Conservation (phyloP, 2,888 invertebrate genomes). For the Arge pagana region DNA sequence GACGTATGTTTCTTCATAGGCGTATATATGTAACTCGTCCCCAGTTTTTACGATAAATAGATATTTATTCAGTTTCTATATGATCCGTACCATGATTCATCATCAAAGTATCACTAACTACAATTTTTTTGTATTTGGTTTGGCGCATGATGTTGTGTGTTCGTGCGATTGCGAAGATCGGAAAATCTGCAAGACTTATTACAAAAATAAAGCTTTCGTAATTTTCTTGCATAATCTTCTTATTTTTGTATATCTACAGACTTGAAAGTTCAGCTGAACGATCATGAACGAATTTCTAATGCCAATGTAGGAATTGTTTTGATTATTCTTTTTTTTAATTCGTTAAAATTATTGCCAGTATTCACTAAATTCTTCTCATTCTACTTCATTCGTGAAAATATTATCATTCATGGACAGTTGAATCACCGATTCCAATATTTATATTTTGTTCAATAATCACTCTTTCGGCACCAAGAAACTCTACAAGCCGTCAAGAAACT, state of each 20-base stretch:
- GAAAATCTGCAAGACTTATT: no score
- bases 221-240: no score
- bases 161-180: no score
- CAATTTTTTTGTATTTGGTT: not conserved
- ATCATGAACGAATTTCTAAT: no score
- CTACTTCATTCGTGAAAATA: slow-evolving; percentile 27
- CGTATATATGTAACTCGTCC: not conserved
- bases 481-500: slow-evolving; percentile 25
- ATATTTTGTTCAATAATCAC: slow-evolving; percentile 2
- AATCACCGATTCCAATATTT: not conserved
- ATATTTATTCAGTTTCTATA: not conserved
- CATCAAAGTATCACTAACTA: not conserved
- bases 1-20: not conserved
- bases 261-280: no score
- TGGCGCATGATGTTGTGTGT: no score
- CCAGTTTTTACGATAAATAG: not conserved
- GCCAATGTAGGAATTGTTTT: slow-evolving; percentile 15
- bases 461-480: slow-evolving; percentile 49
- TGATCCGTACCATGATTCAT: not conserved
- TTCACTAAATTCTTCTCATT: slow-evolving; percentile 2
- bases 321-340: slow-evolving; percentile 20
- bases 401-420: slow-evolving; percentile 31
- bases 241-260: no score
- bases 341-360: not conserved
- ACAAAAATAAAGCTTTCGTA: no score